phyloP scores from a whole-genome alignment of 2,888 invertebrate genomes.

The Ophion obscuratus region DNA sequence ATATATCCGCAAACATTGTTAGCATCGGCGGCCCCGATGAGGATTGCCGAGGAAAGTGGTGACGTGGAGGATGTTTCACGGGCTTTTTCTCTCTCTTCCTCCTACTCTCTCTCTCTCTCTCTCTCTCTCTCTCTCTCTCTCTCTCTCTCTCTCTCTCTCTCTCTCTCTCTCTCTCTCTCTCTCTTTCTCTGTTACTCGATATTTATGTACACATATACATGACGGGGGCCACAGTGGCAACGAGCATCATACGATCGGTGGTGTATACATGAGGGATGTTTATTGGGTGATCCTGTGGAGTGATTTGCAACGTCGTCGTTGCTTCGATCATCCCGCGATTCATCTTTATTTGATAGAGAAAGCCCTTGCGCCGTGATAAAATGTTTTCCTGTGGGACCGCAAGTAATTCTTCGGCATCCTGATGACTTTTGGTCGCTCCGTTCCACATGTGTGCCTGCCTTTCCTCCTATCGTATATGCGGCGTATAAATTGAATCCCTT shows the following conservation, averaged over 20 bases:
- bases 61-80: constrained; percentile 63
- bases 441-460: background rate
- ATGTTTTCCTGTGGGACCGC: constrained; percentile 57
- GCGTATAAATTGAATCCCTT: background rate
- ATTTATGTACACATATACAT: background rate
- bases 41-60: constrained; percentile 80
- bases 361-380: constrained; percentile 27
- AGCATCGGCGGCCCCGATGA: constrained; percentile 84
- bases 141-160: background rate
- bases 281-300: constrained; percentile 29
- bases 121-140: constrained; percentile 3
- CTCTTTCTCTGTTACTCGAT: background rate
- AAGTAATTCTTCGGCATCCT: background rate
- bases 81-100: constrained; percentile 23
- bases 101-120: background rate
- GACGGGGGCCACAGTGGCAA: constrained; percentile 32
- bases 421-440: constrained; percentile 42
- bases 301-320: constrained; percentile 63
- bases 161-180: background rate
- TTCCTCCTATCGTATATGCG: background rate
- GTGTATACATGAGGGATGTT: constrained; percentile 25
- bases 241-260: constrained; percentile 16
- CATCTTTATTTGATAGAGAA: constrained; percentile 69
- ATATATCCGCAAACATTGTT: constrained; percentile 85
- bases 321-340: constrained; percentile 62